Evolutionary conservation across 2,797 vertebrate genomes (phyloP).

Genomic region (Harpagifer antarcticus): DNA sequence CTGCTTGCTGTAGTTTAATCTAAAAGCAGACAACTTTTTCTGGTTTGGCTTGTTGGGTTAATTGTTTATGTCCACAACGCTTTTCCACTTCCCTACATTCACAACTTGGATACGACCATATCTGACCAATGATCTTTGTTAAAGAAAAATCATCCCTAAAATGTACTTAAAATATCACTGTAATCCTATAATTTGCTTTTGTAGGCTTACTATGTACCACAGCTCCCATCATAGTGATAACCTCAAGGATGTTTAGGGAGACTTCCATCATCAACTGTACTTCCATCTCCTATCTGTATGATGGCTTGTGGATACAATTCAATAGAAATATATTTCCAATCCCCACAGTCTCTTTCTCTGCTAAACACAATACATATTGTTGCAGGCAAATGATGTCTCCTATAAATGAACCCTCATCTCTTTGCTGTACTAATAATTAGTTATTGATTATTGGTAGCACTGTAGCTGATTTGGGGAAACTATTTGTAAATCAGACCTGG

Average conservation of each 20-base stretch:
- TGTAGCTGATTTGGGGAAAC: not conserved
- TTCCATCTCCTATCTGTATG: too few relatives aligned
- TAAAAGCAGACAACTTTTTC: not conserved
- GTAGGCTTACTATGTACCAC: not conserved
- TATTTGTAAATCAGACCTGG: slow-evolving; percentile 84
- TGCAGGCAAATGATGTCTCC: not conserved
- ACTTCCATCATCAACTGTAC: not conserved
- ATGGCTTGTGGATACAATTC: not conserved
- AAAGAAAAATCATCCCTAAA: not conserved
- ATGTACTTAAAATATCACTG: not conserved
- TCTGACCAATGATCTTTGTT: not conserved
- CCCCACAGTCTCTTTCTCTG: not conserved
- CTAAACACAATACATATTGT: not conserved
- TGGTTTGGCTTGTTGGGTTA: too few relatives aligned
- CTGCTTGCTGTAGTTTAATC: not conserved
- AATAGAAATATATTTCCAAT: not conserved
- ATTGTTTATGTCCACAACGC: too few relatives aligned
- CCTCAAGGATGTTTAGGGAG: not conserved
- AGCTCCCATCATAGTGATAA: too few relatives aligned
- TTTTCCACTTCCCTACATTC: not conserved
- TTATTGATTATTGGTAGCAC: not conserved
- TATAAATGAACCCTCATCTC: not conserved
- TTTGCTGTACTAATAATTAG: not conserved
- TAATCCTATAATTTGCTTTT: not conserved
- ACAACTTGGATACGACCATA: not conserved